Conservation (phyloP, 2,888 invertebrate species). For the Herminia tarsipennalis region DNA sequence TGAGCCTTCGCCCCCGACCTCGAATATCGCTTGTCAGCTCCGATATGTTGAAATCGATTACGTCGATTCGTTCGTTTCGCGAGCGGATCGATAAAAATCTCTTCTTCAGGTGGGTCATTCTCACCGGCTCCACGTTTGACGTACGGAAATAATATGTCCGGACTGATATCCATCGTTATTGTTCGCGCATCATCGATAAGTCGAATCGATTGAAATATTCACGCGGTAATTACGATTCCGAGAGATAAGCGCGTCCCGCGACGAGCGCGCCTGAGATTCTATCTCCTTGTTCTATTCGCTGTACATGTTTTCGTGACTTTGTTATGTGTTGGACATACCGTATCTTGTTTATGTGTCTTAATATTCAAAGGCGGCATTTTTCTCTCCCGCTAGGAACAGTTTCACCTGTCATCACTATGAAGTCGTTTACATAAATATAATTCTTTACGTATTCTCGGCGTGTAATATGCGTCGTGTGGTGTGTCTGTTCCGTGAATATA, state of each 20-base stretch:
- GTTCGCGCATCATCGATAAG: slow-evolving; percentile 75
- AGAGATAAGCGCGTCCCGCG: slow-evolving; percentile 66
- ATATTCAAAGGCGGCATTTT: slow-evolving; percentile 67
- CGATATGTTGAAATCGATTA: slow-evolving; percentile 80
- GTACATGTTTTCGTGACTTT: slow-evolving; percentile 64
- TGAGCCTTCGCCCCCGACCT: slow-evolving; percentile 73
- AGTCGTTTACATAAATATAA: slow-evolving; percentile 75
- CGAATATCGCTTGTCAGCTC: slow-evolving; percentile 73
- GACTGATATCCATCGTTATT: slow-evolving; percentile 71
- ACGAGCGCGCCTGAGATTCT: slow-evolving; percentile 60
- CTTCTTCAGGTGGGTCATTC: slow-evolving; percentile 65
- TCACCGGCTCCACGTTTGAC: slow-evolving; percentile 60
- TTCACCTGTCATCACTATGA: slow-evolving; percentile 73
- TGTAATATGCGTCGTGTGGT: slow-evolving; percentile 54
- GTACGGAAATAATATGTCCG: slow-evolving; percentile 72
- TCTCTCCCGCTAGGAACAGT: slow-evolving; percentile 67
- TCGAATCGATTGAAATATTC: slow-evolving; percentile 79
- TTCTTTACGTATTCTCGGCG: slow-evolving; percentile 74
- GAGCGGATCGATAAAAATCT: slow-evolving; percentile 65
- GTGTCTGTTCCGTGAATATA: slow-evolving; percentile 71
- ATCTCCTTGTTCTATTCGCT: slow-evolving; percentile 62
- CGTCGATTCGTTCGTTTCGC: slow-evolving; percentile 70
- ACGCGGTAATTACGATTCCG: slow-evolving; percentile 78
- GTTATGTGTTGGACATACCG: slow-evolving; percentile 57
- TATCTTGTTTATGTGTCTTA: slow-evolving; percentile 62